phyloP scores from a whole-genome alignment of 2,888 invertebrate species.

The Pheosia tremula region DNA sequence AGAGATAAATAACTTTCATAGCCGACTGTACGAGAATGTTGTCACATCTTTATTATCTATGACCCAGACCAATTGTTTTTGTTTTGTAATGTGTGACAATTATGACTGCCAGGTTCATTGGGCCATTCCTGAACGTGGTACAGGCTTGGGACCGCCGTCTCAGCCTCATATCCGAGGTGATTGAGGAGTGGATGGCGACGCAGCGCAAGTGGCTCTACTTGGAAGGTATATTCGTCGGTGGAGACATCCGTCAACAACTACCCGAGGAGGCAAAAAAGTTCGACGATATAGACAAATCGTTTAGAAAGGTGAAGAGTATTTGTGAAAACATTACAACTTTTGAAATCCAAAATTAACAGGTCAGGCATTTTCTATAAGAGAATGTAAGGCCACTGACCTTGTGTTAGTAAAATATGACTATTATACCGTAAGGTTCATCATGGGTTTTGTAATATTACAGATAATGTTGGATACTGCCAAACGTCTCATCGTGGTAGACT shows the following conservation, averaged over 20 bases:
- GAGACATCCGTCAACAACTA: slow-evolving; percentile 93
- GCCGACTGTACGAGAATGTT: too few relatives aligned
- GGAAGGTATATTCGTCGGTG: slow-evolving; percentile 96
- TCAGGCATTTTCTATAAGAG: too few relatives aligned
- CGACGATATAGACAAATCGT: slow-evolving; percentile 93
- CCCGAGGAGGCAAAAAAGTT: slow-evolving; percentile 96
- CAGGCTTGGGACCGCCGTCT: slow-evolving; percentile 94
- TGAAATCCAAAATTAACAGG: too few relatives aligned
- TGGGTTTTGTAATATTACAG: slow-evolving; percentile 65
- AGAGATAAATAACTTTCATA: too few relatives aligned
- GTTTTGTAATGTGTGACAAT: too few relatives aligned
- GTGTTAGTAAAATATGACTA: too few relatives aligned
- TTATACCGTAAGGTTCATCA: not conserved
- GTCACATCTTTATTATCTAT: too few relatives aligned
- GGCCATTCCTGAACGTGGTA: slow-evolving; percentile 92
- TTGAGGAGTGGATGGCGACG: slow-evolving; percentile 94
- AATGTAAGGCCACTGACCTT: too few relatives aligned
- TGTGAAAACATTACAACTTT: too few relatives aligned
- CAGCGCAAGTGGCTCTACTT: slow-evolving; percentile 97
- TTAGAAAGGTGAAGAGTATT: slow-evolving; percentile 85
- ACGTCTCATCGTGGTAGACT: slow-evolving; percentile 90
- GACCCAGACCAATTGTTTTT: too few relatives aligned
- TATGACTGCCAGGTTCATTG: slow-evolving; percentile 88
- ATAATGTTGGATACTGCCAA: slow-evolving; percentile 94
- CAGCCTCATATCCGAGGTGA: slow-evolving; percentile 92